Percentiles rank a stretch among this genome's conserved stretches.
Conservation (phyloP, 2,113 vertebrate species). For the Vidua macroura region DNA sequence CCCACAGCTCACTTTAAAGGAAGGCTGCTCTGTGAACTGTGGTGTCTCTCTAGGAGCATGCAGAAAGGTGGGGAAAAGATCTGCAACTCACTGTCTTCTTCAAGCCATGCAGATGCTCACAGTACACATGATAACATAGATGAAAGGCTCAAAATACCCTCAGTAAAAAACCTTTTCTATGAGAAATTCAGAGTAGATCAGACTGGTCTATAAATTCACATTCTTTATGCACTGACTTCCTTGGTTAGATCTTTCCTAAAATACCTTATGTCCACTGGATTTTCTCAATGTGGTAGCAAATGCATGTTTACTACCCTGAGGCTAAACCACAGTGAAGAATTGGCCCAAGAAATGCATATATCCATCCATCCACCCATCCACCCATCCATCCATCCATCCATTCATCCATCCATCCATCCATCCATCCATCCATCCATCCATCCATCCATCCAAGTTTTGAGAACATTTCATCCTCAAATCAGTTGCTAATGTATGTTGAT, state of each 20-base stretch:
- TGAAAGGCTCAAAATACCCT: background rate
- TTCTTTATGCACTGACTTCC: background rate
- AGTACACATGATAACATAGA: background rate
- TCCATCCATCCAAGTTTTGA: background rate
- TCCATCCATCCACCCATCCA: background rate
- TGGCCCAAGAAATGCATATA: background rate
- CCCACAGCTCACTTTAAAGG: background rate
- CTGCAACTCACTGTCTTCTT: background rate
- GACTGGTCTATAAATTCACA: background rate
- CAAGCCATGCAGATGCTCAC: background rate
- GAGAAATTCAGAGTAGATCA: background rate
- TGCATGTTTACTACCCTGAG: background rate
- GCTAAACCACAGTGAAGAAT: background rate
- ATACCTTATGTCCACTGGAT: background rate
- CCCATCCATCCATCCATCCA: background rate
- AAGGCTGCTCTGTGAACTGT: background rate
- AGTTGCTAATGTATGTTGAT: background rate
- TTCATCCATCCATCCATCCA: background rate
- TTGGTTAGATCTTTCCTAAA: background rate
- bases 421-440: background rate
- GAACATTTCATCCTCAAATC: background rate
- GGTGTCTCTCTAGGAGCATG: background rate
- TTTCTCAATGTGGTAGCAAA: fast-evolving
- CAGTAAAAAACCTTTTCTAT: background rate
- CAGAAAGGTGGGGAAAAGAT: background rate